These are phyloP conservation scores for Acanthiza pusilla DNA, from an alignment of 2,797 vertebrate genomes.

Conservation along the genomic window DNA sequence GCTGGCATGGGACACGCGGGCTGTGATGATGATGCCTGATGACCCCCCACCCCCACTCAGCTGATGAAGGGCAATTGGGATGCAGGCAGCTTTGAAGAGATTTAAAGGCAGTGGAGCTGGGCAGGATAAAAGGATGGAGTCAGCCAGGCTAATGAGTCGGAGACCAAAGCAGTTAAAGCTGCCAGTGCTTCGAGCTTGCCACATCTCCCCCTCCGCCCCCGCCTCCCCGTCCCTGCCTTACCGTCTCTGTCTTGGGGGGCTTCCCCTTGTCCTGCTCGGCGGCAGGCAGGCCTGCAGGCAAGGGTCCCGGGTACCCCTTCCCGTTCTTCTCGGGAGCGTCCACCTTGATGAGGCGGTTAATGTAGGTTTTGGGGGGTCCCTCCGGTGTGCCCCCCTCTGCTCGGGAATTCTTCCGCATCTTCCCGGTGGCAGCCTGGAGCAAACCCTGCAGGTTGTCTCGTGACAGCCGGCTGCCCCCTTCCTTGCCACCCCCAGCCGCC, in stretches of 20 bases:
- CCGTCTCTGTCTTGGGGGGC: slow-evolving; percentile 73
- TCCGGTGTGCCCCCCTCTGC: slow-evolving; percentile 74
- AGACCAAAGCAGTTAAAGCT: background rate
- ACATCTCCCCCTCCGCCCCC: background rate
- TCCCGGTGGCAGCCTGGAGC: slow-evolving; percentile 78
- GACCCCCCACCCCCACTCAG: background rate
- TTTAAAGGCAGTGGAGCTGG: background rate
- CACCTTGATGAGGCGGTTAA: slow-evolving; percentile 94
- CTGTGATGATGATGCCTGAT: fast-evolving
- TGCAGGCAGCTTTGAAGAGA: background rate
- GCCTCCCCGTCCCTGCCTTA: background rate
- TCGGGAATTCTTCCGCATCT: slow-evolving; percentile 86
- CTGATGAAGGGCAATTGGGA: background rate
- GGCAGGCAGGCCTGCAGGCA: slow-evolving; percentile 59
- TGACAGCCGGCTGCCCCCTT: slow-evolving; percentile 59
- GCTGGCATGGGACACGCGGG: background rate
- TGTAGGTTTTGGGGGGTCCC: slow-evolving; percentile 80
- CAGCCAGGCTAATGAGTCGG: background rate
- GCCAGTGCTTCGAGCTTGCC: fast-evolving
- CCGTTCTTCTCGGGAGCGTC: slow-evolving; percentile 87
- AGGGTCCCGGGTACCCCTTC: slow-evolving; percentile 56
- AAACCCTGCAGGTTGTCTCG: slow-evolving; percentile 69
- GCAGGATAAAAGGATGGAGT: background rate
- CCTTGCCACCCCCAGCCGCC: slow-evolving; percentile 34
- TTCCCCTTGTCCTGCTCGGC: slow-evolving; percentile 76